Evolutionary conservation across 1,140 invertebrate genomes (phyloP).

Genomic region (Drosophila insularis): DNA sequence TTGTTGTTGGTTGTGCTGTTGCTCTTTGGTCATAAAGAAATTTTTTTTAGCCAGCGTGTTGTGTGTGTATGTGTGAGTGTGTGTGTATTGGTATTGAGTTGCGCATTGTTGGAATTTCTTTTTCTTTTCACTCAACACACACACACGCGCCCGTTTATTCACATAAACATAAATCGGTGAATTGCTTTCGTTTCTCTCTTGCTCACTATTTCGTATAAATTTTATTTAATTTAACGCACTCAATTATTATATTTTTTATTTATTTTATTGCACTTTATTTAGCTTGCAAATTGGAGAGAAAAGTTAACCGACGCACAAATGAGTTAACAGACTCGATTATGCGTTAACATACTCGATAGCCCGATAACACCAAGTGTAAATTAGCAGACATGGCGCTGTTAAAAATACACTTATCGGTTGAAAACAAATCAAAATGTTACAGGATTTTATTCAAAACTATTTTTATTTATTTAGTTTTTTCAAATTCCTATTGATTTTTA

Average conservation of each 20-base stretch:
- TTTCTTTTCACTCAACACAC: conserved; percentile 43
- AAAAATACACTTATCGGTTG: too few relatives aligned
- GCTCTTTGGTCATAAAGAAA: conserved; percentile 69
- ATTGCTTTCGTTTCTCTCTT: background rate
- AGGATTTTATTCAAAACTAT: too few relatives aligned
- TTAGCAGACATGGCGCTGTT: too few relatives aligned
- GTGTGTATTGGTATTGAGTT: conserved; percentile 42
- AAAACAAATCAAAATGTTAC: too few relatives aligned
- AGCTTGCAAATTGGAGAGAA: conserved; percentile 16
- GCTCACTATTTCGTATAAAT: background rate
- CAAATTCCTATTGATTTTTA: conserved; percentile 14
- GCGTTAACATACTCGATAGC: background rate
- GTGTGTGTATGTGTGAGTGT: conserved; percentile 36
- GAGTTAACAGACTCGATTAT: background rate
- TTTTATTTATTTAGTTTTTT: conserved; percentile 10
- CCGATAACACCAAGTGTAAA: too few relatives aligned
- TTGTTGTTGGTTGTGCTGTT: conserved; percentile 13
- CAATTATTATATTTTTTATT: background rate
- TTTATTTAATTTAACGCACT: conserved; percentile 13
- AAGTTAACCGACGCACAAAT: background rate
- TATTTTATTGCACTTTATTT: conserved; percentile 45
- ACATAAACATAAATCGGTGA: conserved; percentile 13
- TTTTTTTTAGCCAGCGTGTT: conserved; percentile 48
- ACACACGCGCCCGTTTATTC: conserved; percentile 31
- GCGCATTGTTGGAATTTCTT: conserved; percentile 76